Evolutionary conservation across 23 tunicate genomes (phyloP), one percentile per base, ranked within the genome.

Genomic region (Trididemnum clinides): DNA sequence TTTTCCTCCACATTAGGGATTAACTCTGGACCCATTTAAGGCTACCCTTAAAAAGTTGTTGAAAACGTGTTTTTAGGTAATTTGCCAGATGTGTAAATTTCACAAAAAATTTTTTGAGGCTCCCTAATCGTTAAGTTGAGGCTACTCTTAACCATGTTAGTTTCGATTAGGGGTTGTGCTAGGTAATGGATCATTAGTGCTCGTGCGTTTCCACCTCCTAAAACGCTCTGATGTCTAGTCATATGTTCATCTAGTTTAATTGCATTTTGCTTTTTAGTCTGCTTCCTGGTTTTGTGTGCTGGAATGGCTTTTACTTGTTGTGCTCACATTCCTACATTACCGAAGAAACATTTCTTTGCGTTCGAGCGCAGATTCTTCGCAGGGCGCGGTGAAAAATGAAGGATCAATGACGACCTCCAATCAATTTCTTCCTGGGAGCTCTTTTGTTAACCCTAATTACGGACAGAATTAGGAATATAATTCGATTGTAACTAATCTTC

Each of bases 231-330:
- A 18, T 12, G 18, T 49, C 18, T 49, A 49, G 57, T 12, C 57
- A 12, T 49, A 12, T 49, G 19, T n/a, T 21, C 19, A 64, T 23
- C 20, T 3, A 49, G 20, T 2, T 1, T 6, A 50, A 63, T 15
- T 32, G 57, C 33, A 59, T 18, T 28, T 72, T 72, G 26, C 20
- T 72, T 84, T 84, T 26, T 57, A 91, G 96, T 86, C 90, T 34
- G 96, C 96, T 35, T 91, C 96, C 21, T 91, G 96, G 96, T 91
- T 91, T 59, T 91, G 90, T 44, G 96, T 86, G 12, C 86, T 91
- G 51, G 96, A 91, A 71, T 91, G 96, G 96, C 64, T 91, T 33
- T 80, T 91, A 23, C 90, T 91, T 20, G 25, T 78, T 49, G 87
- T 76, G 33, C 51, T 91, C 1, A 85, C 87, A 34, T 58, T 91